Base-by-base conservation (phyloP, 2,113 vertebrate species). In the Brienomyrus longianalis region DNA sequence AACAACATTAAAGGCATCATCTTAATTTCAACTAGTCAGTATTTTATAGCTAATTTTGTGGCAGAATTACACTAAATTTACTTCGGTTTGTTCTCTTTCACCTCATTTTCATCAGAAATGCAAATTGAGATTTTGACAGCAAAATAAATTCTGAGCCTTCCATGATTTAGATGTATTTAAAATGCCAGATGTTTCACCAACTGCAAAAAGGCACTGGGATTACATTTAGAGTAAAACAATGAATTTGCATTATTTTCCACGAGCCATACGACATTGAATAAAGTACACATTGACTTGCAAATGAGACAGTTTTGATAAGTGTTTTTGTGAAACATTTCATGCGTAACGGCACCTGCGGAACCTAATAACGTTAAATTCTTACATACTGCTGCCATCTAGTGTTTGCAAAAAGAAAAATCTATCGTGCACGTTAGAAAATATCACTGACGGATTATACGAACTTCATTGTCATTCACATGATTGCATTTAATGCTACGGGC, bases 371-470 rank as follows among this genome's bases (percentile, higher is more conserved):
- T 27, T 5, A 31, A 11, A 66, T 86, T 66, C 5, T 52, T 95
- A 93, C 74, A 39, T 27, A 11, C 48, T 92, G 93, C 93, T 94
- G 94, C 95, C 95, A 95, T 90, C 95, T 95, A 95, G 94, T 95
- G 95, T 91, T 90, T 3, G 17, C 17, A 88, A 89, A 50, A 59
- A 52, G 8, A 84, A 59, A 62, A 5, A 19, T 70, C 7, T 43
- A 52, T 54, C 43, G n/a, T 86, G 74, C 31, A 19, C 2, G 5
- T 80, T 19, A 43, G 27, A 43, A 77, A 43, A 77, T 19, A 35
- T 39, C 15, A 39, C 15, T 77, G 74, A 77, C 5, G 13, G 31
- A 77, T 80, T 80, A 80, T 43, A 31, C 4, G n/a, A 39, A 80
- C 10, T 19, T 19, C 31, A 80, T 31, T 70, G 17, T 80, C 35